Conservation (phyloP, 2,888 invertebrate species). For the Pandemis cinnamomeana region DNA sequence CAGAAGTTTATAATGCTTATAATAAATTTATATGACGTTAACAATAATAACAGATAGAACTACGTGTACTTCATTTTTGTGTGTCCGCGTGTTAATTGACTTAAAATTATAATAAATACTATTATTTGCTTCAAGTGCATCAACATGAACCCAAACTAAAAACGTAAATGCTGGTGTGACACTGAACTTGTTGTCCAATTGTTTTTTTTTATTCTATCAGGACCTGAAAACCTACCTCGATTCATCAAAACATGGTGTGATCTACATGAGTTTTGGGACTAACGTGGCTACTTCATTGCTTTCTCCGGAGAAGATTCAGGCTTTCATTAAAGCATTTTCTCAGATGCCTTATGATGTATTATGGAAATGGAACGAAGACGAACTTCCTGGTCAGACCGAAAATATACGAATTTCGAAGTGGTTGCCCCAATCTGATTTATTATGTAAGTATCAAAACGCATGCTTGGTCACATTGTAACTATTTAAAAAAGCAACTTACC, state of each 20-base stretch:
- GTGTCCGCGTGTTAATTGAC: no score
- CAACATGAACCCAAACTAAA: no score
- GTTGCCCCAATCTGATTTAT: slow-evolving; percentile 63
- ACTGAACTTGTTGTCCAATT: no score
- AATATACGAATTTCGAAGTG: slow-evolving; percentile 66
- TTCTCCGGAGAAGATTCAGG: slow-evolving; percentile 52
- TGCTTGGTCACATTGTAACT: no score
- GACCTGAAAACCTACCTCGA: slow-evolving; percentile 60
- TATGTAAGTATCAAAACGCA: slow-evolving; percentile 62
- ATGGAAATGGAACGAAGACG: slow-evolving; percentile 66
- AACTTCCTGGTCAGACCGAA: slow-evolving; percentile 51
- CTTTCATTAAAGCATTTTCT: slow-evolving; percentile 58
- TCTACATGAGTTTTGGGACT: slow-evolving; percentile 68
- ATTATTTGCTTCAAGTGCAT: no score
- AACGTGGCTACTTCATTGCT: slow-evolving; percentile 58
- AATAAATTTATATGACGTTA: no score
- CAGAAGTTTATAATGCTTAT: no score
- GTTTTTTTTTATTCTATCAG: slow-evolving; percentile 50
- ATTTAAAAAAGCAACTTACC: no score
- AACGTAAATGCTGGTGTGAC: no score
- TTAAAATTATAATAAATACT: no score
- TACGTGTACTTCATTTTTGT: no score
- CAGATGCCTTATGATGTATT: slow-evolving; percentile 62
- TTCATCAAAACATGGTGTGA: slow-evolving; percentile 58
- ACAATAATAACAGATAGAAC: no score